Evolutionary conservation across 92 coral and sea anemone species (phyloP).

Genomic region (Porites evermanni): DNA sequence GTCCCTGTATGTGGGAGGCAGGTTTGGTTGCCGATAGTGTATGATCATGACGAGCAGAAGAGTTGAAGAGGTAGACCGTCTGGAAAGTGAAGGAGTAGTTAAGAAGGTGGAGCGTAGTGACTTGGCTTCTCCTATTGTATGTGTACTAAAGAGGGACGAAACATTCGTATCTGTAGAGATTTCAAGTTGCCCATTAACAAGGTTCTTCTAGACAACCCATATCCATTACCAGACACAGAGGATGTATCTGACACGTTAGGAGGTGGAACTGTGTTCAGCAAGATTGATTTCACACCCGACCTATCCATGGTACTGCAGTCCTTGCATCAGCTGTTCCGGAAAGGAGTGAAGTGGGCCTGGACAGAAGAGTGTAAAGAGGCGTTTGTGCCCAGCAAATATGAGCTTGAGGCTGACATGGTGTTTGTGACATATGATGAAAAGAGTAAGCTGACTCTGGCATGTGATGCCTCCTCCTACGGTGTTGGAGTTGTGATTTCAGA

Average conservation of each 20-base stretch:
- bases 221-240: too few species aligned
- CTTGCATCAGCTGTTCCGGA: too few species aligned
- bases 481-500: conserved; percentile 63
- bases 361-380: conserved; percentile 45
- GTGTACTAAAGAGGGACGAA: too few species aligned
- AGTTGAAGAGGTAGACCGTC: too few species aligned
- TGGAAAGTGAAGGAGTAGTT: too few species aligned
- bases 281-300: conserved; percentile 17
- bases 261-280: background rate
- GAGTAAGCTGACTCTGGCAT: conserved; percentile 46
- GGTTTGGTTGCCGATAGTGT: conserved; percentile 45
- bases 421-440: conserved; percentile 58
- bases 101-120: too few species aligned
- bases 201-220: too few species aligned
- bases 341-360: conserved; percentile 60
- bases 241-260: too few species aligned
- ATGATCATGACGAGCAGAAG: background rate
- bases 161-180: too few species aligned
- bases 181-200: too few species aligned
- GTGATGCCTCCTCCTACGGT: conserved; percentile 67
- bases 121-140: too few species aligned
- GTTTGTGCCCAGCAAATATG: conserved; percentile 41
- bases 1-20: conserved; percentile 45
- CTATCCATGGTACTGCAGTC: too few species aligned
- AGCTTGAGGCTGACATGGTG: conserved; percentile 40